These are phyloP conservation scores for Trichoplusia ni DNA, from an alignment of 1,140 invertebrate genomes.

Conservation along the genomic window DNA sequence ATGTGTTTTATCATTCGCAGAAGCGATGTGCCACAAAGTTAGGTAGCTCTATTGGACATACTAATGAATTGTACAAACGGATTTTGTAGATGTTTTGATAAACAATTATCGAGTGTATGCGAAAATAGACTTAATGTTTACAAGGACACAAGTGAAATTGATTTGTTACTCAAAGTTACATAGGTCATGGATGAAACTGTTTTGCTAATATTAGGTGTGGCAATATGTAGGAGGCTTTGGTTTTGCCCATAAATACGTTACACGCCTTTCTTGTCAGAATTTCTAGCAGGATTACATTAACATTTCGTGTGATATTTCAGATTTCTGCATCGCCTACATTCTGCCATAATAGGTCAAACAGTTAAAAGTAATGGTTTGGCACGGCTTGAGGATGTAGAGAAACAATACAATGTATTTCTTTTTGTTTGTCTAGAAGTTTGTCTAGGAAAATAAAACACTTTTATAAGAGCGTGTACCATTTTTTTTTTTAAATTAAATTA, in stretches of 20 bases:
- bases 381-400: too few relatives aligned
- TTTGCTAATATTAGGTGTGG: slow-evolving; percentile 6
- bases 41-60: not conserved
- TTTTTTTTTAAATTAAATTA: too few relatives aligned
- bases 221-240: not conserved
- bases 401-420: too few relatives aligned
- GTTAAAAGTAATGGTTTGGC: too few relatives aligned
- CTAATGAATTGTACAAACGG: slow-evolving; percentile 22
- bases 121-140: slow-evolving; percentile 8
- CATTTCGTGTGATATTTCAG: not conserved
- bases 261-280: not conserved
- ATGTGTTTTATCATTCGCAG: not conserved
- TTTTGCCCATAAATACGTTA: slow-evolving; percentile 11
- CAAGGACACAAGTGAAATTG: slow-evolving; percentile 16
- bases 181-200: slow-evolving; percentile 1
- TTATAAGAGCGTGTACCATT: too few relatives aligned
- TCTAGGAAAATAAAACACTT: too few relatives aligned
- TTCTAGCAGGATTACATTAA: not conserved
- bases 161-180: slow-evolving; percentile 17
- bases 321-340: not conserved
- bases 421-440: too few relatives aligned
- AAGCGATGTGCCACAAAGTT: not conserved
- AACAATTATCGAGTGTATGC: slow-evolving; percentile 28
- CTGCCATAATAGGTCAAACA: slow-evolving; percentile 4
- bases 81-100: slow-evolving; percentile 12